Base-by-base conservation (phyloP, 2,113 vertebrate species). In the Elephas maximus region DNA sequence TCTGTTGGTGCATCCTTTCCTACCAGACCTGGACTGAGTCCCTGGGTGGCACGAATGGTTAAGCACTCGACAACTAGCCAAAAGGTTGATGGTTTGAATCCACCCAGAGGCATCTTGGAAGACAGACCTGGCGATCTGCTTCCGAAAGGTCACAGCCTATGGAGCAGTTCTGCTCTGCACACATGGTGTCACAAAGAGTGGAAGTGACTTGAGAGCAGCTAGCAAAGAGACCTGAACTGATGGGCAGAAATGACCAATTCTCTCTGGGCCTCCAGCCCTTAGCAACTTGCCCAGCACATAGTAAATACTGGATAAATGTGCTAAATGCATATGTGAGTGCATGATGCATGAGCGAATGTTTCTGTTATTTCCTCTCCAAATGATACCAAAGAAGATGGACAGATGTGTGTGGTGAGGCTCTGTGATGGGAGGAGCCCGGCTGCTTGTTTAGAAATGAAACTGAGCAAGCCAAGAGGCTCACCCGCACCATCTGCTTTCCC, bases 401-500 rank as follows among this genome's bases (percentile, higher is more conserved):
- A 81, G 79, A 65, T 65, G 67, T 84, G 21, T 85, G 21, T 0
- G 0, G 21, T 20, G 65, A 93, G 88, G 78, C 48, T 67, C 84
- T 85, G 30, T 62, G 57, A 91, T 6, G 37, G 37, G 84, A 97
- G 53, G 84, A 92, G 76, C 10, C 5, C 77, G 76, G 51, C 87
- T 77, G 41, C 83, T 76, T 69, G 17, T 77, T 97, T 67, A 77
- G 76, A 96, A 90, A 53, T 84, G 84, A 95, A 97, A 96, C 88
- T 23, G 67, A 95, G 82, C 44, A 33, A 0, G n/a, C 44, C 0
- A 14, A 69, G 44, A 80, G 89, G 45, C 53, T 86, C 71, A 65
- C 77, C 57, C 30, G 15, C 24, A 2, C 45, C 48, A 51, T 79
- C 77, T 79, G 77, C 77, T 79, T 79, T 94, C 41, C 21, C 73